Evolutionary conservation across 2,113 vertebrate species (phyloP).

Genomic region (Anhinga anhinga): DNA sequence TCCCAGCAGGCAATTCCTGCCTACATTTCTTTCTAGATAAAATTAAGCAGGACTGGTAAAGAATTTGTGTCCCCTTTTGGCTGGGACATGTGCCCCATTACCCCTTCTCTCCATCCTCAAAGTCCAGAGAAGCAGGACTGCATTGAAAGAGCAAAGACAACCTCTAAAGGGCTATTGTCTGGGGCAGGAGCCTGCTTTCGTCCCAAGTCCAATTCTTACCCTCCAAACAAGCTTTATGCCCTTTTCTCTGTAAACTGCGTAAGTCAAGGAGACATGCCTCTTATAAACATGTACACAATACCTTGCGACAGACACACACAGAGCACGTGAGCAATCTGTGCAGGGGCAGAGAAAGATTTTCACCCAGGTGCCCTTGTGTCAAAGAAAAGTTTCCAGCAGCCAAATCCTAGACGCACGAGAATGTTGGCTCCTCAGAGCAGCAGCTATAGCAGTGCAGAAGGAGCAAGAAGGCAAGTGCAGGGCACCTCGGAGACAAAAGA

Average conservation of each 20-base stretch:
- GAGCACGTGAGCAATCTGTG: not conserved
- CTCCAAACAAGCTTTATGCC: not conserved
- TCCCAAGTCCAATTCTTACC: not conserved
- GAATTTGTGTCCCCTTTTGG: not conserved
- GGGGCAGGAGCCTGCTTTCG: not conserved
- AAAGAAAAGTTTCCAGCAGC: not conserved
- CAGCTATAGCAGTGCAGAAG: not conserved
- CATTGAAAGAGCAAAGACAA: not conserved
- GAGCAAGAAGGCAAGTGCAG: conserved; percentile 19
- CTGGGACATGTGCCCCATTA: not conserved
- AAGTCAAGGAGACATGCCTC: not conserved
- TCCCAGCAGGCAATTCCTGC: not conserved
- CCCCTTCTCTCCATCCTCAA: not conserved
- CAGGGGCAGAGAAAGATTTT: not conserved
- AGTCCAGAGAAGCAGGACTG: not conserved
- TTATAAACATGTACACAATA: not conserved
- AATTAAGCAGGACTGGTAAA: not conserved
- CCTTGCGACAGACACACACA: not conserved
- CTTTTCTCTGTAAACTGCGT: not conserved
- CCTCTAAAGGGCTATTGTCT: not conserved
- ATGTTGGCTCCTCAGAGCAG: not conserved
- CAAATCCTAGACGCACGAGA: not conserved
- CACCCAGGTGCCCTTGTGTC: not conserved
- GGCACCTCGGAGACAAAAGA: not conserved
- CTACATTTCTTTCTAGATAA: not conserved